phyloP scores from a whole-genome alignment of 2,888 invertebrate species.

The Malthinus seriepunctatus region DNA sequence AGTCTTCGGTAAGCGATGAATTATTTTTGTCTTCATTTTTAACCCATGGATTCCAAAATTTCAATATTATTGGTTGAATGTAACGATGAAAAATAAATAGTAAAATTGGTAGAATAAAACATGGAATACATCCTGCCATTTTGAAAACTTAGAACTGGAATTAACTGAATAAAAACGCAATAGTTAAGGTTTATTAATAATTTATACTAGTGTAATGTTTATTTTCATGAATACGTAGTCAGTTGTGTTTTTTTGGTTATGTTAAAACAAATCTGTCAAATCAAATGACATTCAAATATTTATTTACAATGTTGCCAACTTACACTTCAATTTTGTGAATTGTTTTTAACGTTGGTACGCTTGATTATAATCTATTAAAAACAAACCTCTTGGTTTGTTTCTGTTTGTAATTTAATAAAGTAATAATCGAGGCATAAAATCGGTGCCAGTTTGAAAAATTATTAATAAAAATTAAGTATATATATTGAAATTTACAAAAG shows the following conservation, averaged over 20 bases:
- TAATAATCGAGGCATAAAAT: background rate
- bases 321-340: too few relatives aligned
- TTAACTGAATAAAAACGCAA: too few relatives aligned
- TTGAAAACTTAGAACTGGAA: background rate
- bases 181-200: too few relatives aligned
- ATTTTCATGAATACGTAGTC: too few relatives aligned
- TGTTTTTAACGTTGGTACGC: too few relatives aligned
- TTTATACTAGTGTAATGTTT: too few relatives aligned
- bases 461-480: background rate
- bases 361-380: background rate
- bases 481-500: background rate
- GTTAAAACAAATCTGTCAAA: too few relatives aligned
- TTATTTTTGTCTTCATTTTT: slow-evolving; percentile 60
- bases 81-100: slow-evolving; percentile 84
- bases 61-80: slow-evolving; percentile 78
- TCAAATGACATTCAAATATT: too few relatives aligned
- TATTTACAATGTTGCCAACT: too few relatives aligned
- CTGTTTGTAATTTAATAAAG: background rate
- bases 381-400: slow-evolving; percentile 17
- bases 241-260: too few relatives aligned
- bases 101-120: slow-evolving; percentile 81
- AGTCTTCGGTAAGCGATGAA: background rate
- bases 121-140: slow-evolving; percentile 72
- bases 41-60: slow-evolving; percentile 82
- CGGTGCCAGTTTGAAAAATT: background rate